These are phyloP conservation scores for Brachionus koreanus DNA, from an alignment of 1,140 invertebrate genomes.

Conservation along the genomic window DNA sequence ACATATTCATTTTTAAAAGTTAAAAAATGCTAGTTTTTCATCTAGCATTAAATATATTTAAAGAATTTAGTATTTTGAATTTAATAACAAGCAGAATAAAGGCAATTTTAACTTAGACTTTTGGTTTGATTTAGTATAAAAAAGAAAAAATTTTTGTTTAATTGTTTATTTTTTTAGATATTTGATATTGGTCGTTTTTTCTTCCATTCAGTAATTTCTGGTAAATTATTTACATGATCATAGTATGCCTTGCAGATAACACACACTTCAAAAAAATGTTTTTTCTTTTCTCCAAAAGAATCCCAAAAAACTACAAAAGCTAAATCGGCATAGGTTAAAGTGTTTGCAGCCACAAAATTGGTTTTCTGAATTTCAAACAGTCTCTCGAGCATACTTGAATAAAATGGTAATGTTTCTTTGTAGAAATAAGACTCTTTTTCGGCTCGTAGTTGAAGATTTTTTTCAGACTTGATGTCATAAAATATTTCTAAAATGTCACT, in stretches of 20 bases:
- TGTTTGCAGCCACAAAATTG: background rate
- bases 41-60: background rate
- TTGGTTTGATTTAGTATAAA: background rate
- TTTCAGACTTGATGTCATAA: background rate
- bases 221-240: background rate
- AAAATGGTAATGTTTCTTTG: background rate
- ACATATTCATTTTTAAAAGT: background rate
- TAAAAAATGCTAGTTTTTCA: background rate
- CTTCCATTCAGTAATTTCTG: conserved; percentile 18
- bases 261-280: background rate
- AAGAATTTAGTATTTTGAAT: background rate
- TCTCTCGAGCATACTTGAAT: conserved; percentile 11
- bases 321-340: background rate
- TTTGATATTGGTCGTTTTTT: background rate
- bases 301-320: conserved; percentile 20
- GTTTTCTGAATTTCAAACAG: conserved; percentile 19
- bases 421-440: background rate
- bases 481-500: background rate
- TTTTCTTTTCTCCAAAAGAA: conserved; percentile 1
- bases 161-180: background rate
- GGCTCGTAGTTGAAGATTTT: background rate
- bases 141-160: background rate
- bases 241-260: background rate
- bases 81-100: background rate
- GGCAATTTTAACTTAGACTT: background rate